Conservation (phyloP, 2,888 invertebrate genomes). For the Athalia cordata region DNA sequence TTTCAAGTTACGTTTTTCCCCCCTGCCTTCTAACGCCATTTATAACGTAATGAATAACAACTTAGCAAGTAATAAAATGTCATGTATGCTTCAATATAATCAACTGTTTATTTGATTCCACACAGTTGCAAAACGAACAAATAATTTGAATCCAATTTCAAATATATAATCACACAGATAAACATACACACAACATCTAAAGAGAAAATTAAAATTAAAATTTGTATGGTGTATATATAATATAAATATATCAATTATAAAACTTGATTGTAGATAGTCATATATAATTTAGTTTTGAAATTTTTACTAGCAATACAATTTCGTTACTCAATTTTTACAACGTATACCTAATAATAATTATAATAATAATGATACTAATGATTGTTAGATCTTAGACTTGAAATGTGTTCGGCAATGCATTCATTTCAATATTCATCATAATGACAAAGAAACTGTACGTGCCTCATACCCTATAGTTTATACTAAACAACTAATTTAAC, state of each 20-base stretch:
- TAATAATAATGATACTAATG: slow-evolving; percentile 14
- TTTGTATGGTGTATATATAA: slow-evolving; percentile 54
- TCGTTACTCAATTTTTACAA: slow-evolving; percentile 48
- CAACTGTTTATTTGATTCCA: slow-evolving; percentile 52
- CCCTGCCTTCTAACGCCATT: not conserved
- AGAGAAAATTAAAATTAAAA: slow-evolving; percentile 50
- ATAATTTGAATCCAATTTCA: slow-evolving; percentile 55
- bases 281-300: slow-evolving; percentile 50
- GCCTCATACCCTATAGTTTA: slow-evolving; percentile 59
- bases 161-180: slow-evolving; percentile 51
- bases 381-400: slow-evolving; percentile 43
- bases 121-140: slow-evolving; percentile 51
- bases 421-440: slow-evolving; percentile 48
- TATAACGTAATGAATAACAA: slow-evolving; percentile 4
- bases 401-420: slow-evolving; percentile 50
- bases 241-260: slow-evolving; percentile 41
- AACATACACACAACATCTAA: slow-evolving; percentile 61
- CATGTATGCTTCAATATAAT: not conserved
- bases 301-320: slow-evolving; percentile 53
- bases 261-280: slow-evolving; percentile 58
- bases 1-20: slow-evolving; percentile 3
- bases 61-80: slow-evolving; percentile 20
- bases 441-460: slow-evolving; percentile 55
- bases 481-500: slow-evolving; percentile 53
- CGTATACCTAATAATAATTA: slow-evolving; percentile 18